Base-by-base conservation (phyloP, 2,113 vertebrate species). In the Corythornis madagascariensis region DNA sequence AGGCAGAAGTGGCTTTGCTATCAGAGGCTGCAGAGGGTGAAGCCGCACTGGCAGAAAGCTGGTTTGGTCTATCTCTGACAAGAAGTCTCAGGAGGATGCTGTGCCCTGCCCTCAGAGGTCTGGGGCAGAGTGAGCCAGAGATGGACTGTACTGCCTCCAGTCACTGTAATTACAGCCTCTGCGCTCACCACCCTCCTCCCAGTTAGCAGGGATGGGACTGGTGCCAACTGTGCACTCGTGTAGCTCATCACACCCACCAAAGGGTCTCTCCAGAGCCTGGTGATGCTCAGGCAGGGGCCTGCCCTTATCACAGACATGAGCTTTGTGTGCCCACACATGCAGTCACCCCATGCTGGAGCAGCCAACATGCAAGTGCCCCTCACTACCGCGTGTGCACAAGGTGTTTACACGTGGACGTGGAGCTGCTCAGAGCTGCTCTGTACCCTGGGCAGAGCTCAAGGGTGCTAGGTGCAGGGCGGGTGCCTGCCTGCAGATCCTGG, bases 361-460 rank as follows among this genome's bases (percentile, higher is more conserved):
- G 29, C 33, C 10, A 11, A 4, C 29, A 2, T 14, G 48, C 33
- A 3, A 18, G 33, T 26, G 67, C 45, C 74, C 60, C 38, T 53
- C 4, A 1, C n/a, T 61, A 40, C 7, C 1, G 55, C 1, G 29
- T 2, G 22, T 5, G 5, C 52, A 12, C 59, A 3, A 1, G 43
- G 59, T 25, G 2, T 56, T 42, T 22, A 45, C 50, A 48, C 9
- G 1, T 2, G 4, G 20, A 38, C 0, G 3, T 3, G 16, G 45
- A 29, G 59, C 31, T 20, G 60, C 81, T 47, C 24, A 13, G 45
- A 38, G 59, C 43, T 20, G 70, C 81, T 47, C 24, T 1, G 2
- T 9, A 21, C 21, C 28, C 48, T 12, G 31, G 28, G 45, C 48
- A 50, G 50, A 57, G 78, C 57, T 26, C 71, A 31, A 29, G 63